A percentile compares a stretch with the other conserved stretches of the same genome.
Evolutionary conservation across 2,888 invertebrate species (phyloP).

Genomic region (Amphiduros pacificus): DNA sequence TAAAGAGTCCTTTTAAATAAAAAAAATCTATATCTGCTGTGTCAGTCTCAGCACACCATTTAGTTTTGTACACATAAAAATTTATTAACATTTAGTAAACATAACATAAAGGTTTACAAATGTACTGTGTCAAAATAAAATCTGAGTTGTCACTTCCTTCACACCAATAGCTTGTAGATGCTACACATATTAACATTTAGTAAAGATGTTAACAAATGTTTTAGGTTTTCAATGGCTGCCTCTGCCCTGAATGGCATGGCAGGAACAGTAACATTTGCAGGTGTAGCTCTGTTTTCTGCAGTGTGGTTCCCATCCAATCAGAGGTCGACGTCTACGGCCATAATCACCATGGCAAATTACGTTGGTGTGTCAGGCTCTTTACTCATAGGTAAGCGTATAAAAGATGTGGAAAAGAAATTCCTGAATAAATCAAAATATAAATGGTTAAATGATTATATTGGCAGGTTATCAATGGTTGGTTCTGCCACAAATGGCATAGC

Average conservation of each 20-base stretch:
- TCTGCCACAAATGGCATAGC: slow-evolving; percentile 59
- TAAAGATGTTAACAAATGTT: neutral
- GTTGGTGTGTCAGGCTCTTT: slow-evolving; percentile 9
- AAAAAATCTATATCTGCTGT: too few relatives aligned
- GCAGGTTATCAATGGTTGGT: slow-evolving; percentile 48
- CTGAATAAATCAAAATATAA: neutral
- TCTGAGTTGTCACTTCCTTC: too few relatives aligned
- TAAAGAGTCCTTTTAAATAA: too few relatives aligned
- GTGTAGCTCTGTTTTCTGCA: slow-evolving; percentile 58
- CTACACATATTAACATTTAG: neutral
- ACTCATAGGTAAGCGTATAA: slow-evolving; percentile 4
- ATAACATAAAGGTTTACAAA: too few relatives aligned
- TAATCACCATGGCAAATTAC: slow-evolving; percentile 11
- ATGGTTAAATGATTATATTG: too few relatives aligned
- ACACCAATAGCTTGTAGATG: too few relatives aligned
- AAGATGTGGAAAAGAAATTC: neutral
- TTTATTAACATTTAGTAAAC: too few relatives aligned
- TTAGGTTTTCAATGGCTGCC: slow-evolving; percentile 48
- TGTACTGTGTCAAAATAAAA: too few relatives aligned
- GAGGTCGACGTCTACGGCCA: slow-evolving; percentile 56
- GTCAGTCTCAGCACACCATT: too few relatives aligned
- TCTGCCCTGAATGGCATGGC: slow-evolving; percentile 59
- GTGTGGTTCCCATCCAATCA: slow-evolving; percentile 61
- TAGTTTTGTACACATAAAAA: too few relatives aligned
- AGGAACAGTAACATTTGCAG: slow-evolving; percentile 59